Conservation (phyloP, 2,888 invertebrate species). For the Dioctria rufipes region DNA sequence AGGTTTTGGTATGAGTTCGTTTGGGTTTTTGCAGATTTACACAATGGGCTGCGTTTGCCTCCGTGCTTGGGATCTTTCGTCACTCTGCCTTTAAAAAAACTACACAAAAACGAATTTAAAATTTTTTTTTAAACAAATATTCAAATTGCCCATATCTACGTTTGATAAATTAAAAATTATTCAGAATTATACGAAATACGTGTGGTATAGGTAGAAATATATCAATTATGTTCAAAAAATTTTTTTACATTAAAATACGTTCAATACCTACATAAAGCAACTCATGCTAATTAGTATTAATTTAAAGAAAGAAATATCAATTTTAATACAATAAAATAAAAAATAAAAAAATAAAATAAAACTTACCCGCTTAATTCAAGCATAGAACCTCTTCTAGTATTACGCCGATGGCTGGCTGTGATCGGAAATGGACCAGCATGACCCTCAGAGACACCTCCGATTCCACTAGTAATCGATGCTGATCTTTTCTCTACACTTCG, state of each 20-base stretch:
- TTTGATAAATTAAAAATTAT: background rate
- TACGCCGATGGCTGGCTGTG: slow-evolving; percentile 79
- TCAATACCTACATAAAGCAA: slow-evolving; percentile 45
- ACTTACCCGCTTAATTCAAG: slow-evolving; percentile 85
- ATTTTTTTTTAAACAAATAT: too few relatives aligned
- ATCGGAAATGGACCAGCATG: slow-evolving; percentile 78
- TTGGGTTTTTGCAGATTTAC: too few relatives aligned
- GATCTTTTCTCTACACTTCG: slow-evolving; percentile 63
- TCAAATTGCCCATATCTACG: too few relatives aligned
- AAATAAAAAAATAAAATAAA: background rate
- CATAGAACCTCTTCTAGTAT: slow-evolving; percentile 85
- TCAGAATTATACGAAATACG: slow-evolving; percentile 37
- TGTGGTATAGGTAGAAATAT: background rate
- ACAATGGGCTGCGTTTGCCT: too few relatives aligned
- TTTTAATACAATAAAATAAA: slow-evolving; percentile 30
- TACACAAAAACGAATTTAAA: too few relatives aligned
- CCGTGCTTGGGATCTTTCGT: too few relatives aligned
- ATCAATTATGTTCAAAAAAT: slow-evolving; percentile 12
- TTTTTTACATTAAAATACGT: background rate
- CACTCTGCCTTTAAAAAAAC: too few relatives aligned
- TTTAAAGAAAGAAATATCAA: slow-evolving; percentile 13
- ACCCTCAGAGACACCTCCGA: slow-evolving; percentile 66
- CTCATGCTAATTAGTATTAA: slow-evolving; percentile 41
- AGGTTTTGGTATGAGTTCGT: too few relatives aligned
- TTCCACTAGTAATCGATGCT: slow-evolving; percentile 53